Evolutionary conservation across 2,888 invertebrate genomes (phyloP), one percentile per base, ranked within the genome.

Genomic region (Oxytorus armatus): DNA sequence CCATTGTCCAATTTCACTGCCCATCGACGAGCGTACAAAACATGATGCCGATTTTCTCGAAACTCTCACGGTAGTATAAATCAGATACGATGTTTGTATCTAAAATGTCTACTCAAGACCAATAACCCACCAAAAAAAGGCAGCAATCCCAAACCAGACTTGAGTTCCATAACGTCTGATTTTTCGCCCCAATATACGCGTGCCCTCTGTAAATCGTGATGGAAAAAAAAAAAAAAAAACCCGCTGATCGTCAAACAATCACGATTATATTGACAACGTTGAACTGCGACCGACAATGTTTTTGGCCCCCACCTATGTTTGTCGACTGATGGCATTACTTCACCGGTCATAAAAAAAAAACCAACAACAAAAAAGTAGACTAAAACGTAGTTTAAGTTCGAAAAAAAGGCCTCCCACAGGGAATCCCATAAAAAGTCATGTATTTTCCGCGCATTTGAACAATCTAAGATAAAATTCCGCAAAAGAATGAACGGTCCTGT

Each of bases 401-500:
- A 51, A 53, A 68, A 55, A 29, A 4, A 69, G 42, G 55, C 10
- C 7, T 7, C 23, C 25, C 68, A 25, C 63, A 39, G 39, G 29
- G 21, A 73, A 77, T 73, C 49, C n/a, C 11, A 21, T 18, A 51
- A n/a, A n/a, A 63, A 49, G 49, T 63, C 49, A 21, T 63, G 68
- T 68, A 80, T 77, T 77, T 68, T 55, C 10, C 70, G 68, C 39
- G 61, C 42, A 42, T 74, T 25, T 21, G 42, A 65, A 51, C 42
- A 47, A 55, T 74, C 16, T 59, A 16, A 21, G 29, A 42, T 11
- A 14, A 25, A 72, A 44, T 44, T 61, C 49, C 51, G 51, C 39
- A 49, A 66, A 63, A 68, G 74, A 59, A 76, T 79, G 81, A 75
- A 69, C 65, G 75, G 75, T 81, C 73, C 80, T 73, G 76, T 81